Conservation (phyloP, 2,888 invertebrate genomes). For the Drosophila rubida region DNA sequence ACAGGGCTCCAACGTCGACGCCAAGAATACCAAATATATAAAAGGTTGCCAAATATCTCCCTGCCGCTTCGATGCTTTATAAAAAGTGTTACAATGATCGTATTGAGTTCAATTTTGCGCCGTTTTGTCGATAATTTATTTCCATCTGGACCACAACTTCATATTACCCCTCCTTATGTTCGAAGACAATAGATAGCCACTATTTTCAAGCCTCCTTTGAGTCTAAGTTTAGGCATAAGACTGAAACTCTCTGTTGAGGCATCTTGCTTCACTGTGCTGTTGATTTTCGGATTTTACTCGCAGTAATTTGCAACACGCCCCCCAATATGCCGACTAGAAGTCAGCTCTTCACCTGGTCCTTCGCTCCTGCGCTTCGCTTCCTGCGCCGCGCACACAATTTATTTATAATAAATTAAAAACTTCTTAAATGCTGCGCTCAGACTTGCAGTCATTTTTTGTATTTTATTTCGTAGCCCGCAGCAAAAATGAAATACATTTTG, state of each 20-base stretch:
- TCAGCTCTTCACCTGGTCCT: constrained; percentile 11
- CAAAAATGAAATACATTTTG: constrained; percentile 31
- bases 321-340: constrained; percentile 48
- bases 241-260: no score
- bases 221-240: no score
- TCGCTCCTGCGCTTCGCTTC: constrained; percentile 3
- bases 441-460: constrained; percentile 55
- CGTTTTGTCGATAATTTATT: no score
- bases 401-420: constrained; percentile 84
- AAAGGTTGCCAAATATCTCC: no score
- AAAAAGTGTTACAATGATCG: no score
- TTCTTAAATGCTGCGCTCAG: constrained; percentile 80
- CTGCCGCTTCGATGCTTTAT: no score
- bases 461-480: constrained; percentile 67
- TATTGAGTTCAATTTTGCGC: no score
- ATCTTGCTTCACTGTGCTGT: constrained; percentile 38
- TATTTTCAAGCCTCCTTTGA: no score
- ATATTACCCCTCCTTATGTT: no score
- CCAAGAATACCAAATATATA: background rate
- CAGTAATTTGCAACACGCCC: constrained; percentile 78
- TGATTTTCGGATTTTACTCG: constrained; percentile 39
- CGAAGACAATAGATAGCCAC: no score
- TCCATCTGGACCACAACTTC: no score
- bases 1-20: background rate
- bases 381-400: constrained; percentile 59